Base-by-base conservation (phyloP, 2,797 vertebrate species). In the Melanotaenia nigrans region DNA sequence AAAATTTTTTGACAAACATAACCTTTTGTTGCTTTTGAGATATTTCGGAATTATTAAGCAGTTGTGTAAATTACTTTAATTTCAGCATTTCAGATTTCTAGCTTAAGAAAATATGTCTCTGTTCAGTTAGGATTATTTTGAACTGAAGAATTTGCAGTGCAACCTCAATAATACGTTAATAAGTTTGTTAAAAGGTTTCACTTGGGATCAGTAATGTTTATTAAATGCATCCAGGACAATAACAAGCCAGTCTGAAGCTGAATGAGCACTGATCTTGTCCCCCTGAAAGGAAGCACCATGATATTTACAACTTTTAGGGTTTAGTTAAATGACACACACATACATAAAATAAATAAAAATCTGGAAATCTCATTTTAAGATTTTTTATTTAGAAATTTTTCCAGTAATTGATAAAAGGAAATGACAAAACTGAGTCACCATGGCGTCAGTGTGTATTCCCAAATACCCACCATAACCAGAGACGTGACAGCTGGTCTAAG, bases 381-480 rank as follows among this genome's bases (percentile, higher is more conserved):
- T 88, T 81, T 82, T 94, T 94, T 92, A 93, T 95, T 94, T 92
- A 91, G 83, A 94, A 92, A 91, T 69, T 73, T 89, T 81, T 85
- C 76, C 79, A 90, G 73, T 53, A 86, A 53, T 77, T 84, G 85
- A 80, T 85, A 91, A 81, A 85, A 83, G 83, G 81, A 89, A 88
- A 91, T 88, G 88, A 90, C 83, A 86, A 90, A 76, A 85, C 89
- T 87, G 81, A 77, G 87, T 92, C 84, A 92, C 87, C 85, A 91
- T 91, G 85, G 87, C 70, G 91, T 87, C 83, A 84, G 77, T 83
- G 84, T 82, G 69, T 84, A 77, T 81, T 88, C 74, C 81, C 66
- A 73, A 80, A 89, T 79, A 89, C 79, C 81, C 73, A 89, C 76
- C 36, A 40, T 68, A 78, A 42, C 84, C 63, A 11, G n/a, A 77